phyloP scores from a whole-genome alignment of 2,113 vertebrate species.

The Taxidea taxus region DNA sequence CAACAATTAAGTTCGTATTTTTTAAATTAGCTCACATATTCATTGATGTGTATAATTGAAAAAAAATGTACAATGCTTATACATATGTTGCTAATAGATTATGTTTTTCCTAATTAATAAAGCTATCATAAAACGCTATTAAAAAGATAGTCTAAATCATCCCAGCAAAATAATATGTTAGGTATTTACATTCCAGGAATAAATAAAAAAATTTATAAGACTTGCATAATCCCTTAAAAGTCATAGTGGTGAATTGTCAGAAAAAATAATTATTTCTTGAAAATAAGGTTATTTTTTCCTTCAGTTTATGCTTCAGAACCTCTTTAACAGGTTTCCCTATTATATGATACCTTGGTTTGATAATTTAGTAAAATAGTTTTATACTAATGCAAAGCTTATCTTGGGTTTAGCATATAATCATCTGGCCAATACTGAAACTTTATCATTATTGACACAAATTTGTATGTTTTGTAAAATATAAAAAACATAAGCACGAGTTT shows the following conservation, averaged over 20 bases:
- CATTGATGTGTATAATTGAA: conserved; percentile 28
- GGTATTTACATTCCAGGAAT: background rate
- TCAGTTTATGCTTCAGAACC: background rate
- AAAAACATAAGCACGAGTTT: background rate
- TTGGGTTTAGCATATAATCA: background rate
- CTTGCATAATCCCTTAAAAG: background rate
- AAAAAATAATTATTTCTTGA: conserved; percentile 51
- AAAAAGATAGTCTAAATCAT: background rate
- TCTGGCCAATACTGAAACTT: background rate
- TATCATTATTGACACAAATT: background rate
- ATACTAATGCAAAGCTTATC: background rate
- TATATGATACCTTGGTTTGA: background rate
- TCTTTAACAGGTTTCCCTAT: background rate
- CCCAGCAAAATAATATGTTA: conserved; percentile 6
- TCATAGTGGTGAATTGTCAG: conserved; percentile 2
- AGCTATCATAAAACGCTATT: background rate
- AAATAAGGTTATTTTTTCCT: conserved; percentile 50
- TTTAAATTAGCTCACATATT: conserved; percentile 55
- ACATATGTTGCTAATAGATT: conserved; percentile 42
- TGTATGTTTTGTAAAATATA: background rate
- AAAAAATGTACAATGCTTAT: background rate
- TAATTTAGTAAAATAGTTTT: conserved; percentile 51
- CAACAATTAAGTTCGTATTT: conserved; percentile 9
- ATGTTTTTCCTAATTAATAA: conserved; percentile 45
- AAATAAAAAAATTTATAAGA: background rate